These are phyloP conservation scores for Pangasius krempfi DNA, from an alignment of 2,797 vertebrate species.

Conservation along the genomic window DNA sequence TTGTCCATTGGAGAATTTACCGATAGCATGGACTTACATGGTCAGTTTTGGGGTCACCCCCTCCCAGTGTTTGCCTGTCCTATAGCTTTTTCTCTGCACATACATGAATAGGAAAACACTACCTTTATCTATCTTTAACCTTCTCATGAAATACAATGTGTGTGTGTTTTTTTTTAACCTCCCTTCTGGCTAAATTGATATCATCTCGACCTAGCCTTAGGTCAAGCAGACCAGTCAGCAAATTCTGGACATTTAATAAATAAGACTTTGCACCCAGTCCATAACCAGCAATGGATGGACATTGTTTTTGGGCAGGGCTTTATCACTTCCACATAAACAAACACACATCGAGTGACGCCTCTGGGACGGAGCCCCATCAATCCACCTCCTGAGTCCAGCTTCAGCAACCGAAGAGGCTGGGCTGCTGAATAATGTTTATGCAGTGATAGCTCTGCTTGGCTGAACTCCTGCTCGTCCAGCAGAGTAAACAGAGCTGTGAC, in stretches of 20 bases:
- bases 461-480: slow-evolving; percentile 28
- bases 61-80: neutral
- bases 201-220: slow-evolving; percentile 43
- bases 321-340: slow-evolving; percentile 59
- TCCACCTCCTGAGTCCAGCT: slow-evolving; percentile 24
- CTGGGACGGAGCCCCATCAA: slow-evolving; percentile 34
- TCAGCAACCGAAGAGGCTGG: neutral
- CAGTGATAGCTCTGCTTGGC: slow-evolving; percentile 52
- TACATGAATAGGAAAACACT: neutral
- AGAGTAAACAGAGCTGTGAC: slow-evolving; percentile 52
- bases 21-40: neutral
- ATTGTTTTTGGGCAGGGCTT: slow-evolving; percentile 33
- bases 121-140: neutral
- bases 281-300: slow-evolving; percentile 29
- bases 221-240: slow-evolving; percentile 52
- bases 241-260: slow-evolving; percentile 53
- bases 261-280: slow-evolving; percentile 62
- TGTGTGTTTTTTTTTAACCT: slow-evolving; percentile 36
- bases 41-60: neutral
- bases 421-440: slow-evolving; percentile 52
- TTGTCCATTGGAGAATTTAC: neutral
- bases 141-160: neutral
- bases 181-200: slow-evolving; percentile 41
- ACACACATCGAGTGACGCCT: slow-evolving; percentile 36
- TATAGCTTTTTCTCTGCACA: neutral